These are phyloP conservation scores for Stenichneumon culpator DNA, from an alignment of 2,888 invertebrate genomes.

Conservation along the genomic window DNA sequence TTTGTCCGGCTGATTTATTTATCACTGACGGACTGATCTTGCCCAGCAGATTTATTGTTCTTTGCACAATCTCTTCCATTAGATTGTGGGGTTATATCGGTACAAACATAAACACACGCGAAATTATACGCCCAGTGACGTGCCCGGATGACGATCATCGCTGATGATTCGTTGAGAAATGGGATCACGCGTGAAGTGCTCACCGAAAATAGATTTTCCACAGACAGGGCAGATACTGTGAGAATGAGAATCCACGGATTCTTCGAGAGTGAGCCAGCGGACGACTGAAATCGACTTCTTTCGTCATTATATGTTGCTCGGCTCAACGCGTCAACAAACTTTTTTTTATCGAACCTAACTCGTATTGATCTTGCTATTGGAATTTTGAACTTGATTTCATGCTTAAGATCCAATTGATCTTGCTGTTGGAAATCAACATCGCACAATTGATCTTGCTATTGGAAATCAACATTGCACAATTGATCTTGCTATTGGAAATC, in stretches of 20 bases:
- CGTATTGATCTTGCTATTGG: too few species aligned
- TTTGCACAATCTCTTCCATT: conserved; percentile 15
- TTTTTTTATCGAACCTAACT: too few species aligned
- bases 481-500: too few species aligned
- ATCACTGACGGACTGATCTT: background rate
- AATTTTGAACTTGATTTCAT: too few species aligned
- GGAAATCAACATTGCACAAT: too few species aligned
- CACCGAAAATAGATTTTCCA: conserved; percentile 59
- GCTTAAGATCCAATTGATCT: too few species aligned
- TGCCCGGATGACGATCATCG: conserved; percentile 23
- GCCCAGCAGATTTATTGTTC: conserved; percentile 8
- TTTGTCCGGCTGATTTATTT: background rate
- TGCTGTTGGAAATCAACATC: too few species aligned
- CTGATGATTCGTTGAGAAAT: conserved; percentile 53
- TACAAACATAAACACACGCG: background rate
- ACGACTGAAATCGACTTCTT: background rate
- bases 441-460: too few species aligned
- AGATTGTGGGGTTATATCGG: conserved; percentile 4
- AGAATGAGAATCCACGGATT: conserved; percentile 58
- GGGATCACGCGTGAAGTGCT: conserved; percentile 42
- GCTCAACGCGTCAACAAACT: background rate
- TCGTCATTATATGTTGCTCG: conserved; percentile 8
- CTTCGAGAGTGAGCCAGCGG: conserved; percentile 38
- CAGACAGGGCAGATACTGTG: conserved; percentile 47
- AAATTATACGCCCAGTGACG: conserved; percentile 3